Base-by-base conservation (phyloP, 1,140 invertebrate genomes). In the Drosophila baimaii region DNA sequence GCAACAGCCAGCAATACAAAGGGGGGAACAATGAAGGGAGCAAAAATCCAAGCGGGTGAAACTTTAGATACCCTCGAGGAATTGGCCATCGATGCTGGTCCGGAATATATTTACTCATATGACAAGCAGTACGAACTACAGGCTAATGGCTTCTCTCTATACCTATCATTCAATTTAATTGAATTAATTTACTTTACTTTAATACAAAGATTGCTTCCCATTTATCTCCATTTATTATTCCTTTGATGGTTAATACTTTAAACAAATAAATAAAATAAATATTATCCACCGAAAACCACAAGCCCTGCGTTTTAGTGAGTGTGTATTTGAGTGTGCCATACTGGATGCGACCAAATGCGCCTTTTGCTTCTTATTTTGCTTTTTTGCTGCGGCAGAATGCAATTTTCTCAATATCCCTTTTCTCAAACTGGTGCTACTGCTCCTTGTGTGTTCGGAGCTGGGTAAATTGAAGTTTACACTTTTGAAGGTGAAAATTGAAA, bases 401-500 rank as follows among this genome's bases (percentile, higher is more conserved):
- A 77, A 84, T 84, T 83, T 83, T 79, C 59, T 51, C 68, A 68
- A 64, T 69, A 76, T 77, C 59, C 74, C 37, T 70, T 56, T 77
- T 25, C 43, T 25, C n/a, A 44, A 57, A 33, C 59, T 25, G 46
- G 0, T 21, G 35, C 52, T 46, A 25, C 21, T 49, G 46, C 41
- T 54, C 39, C 25, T 39, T 35, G 25, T 46, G 41, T 25, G 63
- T 44, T 72, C 31, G 39, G 55, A 46, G 39, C 70, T 54, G 59
- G 73, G 76, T 78, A 89, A 88, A 89, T 88, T 77, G 80, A 73
- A 89, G 84, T 84, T 89, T 89, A 80, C 84, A 80, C 73, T 80
- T 79, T 70, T 59, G 59, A 74, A 83, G 83, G 84, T 89, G 84
- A 79, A 84, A 88, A 88, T 88, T 88, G 83, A 88, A 88, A 88